phyloP scores from a whole-genome alignment of 2,113 vertebrate species.

The Lethenteron camtschaticum region DNA sequence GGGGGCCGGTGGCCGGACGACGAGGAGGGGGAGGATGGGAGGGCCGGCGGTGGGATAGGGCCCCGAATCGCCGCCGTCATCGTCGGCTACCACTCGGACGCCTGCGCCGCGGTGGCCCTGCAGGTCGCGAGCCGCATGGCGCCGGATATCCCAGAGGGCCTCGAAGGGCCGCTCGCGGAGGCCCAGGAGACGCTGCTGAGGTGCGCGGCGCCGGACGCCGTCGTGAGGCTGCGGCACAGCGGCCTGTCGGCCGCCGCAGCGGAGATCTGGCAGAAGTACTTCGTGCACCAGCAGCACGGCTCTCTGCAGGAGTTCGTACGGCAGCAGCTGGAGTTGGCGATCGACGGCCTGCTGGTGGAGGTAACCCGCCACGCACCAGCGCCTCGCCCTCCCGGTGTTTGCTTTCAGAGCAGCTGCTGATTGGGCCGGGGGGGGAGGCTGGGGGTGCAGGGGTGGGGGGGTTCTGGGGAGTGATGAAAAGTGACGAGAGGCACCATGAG shows the following conservation, averaged over 20 bases:
- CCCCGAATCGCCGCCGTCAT: conserved; percentile 22
- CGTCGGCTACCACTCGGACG: conserved; percentile 56
- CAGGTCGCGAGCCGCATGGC: conserved; percentile 30
- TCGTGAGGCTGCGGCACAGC: conserved; percentile 36
- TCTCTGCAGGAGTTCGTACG: conserved; percentile 47
- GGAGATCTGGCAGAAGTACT: conserved; percentile 26
- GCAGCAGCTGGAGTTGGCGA: conserved; percentile 15
- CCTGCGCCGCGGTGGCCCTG: conserved; percentile 58
- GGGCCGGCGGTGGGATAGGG: neutral
- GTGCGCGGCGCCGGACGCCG: conserved; percentile 61
- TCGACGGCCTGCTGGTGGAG: neutral
- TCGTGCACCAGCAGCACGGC: conserved; percentile 35
- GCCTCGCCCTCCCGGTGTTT: neutral
- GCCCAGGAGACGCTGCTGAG: conserved; percentile 39
- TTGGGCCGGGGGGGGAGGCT: neutral
- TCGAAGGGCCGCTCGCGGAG: conserved; percentile 15
- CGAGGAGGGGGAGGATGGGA: too few relatives aligned
- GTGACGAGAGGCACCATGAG: too few relatives aligned
- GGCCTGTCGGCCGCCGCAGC: conserved; percentile 18
- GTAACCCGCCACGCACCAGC: neutral
- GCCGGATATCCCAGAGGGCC: conserved; percentile 10
- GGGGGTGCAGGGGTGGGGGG: neutral
- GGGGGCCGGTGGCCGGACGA: too few relatives aligned
- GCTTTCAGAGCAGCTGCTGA: too few relatives aligned
- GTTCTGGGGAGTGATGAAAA: neutral